A percentile compares a stretch with the other conserved stretches of the same genome.
Evolutionary conservation across 2,888 invertebrate genomes (phyloP).

Genomic region (Zeuzera pyrina): DNA sequence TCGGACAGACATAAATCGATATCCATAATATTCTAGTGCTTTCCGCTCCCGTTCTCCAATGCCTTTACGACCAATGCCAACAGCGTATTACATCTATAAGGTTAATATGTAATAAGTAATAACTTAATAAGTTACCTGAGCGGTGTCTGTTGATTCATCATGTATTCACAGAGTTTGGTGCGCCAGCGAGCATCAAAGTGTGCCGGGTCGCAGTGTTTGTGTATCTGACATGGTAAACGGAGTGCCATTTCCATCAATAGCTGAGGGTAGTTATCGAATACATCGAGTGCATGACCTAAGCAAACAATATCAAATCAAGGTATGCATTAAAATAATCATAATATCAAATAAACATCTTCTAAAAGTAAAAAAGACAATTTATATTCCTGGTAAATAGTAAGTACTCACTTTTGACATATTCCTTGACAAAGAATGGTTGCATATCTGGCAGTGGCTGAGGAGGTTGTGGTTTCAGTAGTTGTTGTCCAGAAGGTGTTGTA

Average conservation of each 20-base stretch:
- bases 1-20: too few species aligned
- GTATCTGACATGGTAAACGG: conserved; percentile 93
- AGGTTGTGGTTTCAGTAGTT: conserved; percentile 85
- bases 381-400: too few species aligned
- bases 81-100: too few species aligned
- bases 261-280: conserved; percentile 95
- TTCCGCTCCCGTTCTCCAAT: too few species aligned
- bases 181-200: conserved; percentile 80
- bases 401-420: conserved; percentile 85
- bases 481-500: conserved; percentile 72
- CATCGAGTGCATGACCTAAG: conserved; percentile 87
- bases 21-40: too few species aligned
- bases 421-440: conserved; percentile 94
- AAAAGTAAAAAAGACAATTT: not conserved
- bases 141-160: conserved; percentile 96
- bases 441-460: conserved; percentile 91
- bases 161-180: conserved; percentile 90
- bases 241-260: conserved; percentile 96
- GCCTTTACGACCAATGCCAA: too few species aligned
- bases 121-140: conserved; percentile 71
- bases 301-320: not conserved
- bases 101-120: too few species aligned
- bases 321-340: not conserved
- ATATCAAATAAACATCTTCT: not conserved
- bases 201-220: conserved; percentile 80